These are phyloP conservation scores for Heloderma charlesbogerti DNA, from an alignment of 2,113 vertebrate species.

Conservation along the genomic window DNA sequence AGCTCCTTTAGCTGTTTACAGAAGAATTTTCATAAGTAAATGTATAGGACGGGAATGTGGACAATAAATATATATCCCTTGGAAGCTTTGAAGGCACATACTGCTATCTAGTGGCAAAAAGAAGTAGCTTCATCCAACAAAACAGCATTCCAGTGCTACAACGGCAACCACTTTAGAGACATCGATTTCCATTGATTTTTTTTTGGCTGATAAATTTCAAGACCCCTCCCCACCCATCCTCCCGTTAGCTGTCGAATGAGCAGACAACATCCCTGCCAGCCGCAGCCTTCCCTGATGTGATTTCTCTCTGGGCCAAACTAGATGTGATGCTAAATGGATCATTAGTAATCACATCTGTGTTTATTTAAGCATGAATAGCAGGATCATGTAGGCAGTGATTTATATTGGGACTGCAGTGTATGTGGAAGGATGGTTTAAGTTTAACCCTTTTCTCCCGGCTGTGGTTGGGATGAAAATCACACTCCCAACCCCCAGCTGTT, in stretches of 20 bases:
- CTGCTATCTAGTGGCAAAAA: conserved; percentile 76
- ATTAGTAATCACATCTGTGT: not conserved
- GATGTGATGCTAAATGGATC: not conserved
- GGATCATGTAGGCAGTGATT: not conserved
- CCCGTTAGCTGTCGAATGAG: not conserved
- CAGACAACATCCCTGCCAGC: not conserved
- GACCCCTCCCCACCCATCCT: too few species aligned
- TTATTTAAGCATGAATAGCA: not conserved
- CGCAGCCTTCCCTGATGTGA: not conserved
- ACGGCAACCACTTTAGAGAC: rapidly evolving
- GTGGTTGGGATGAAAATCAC: not conserved
- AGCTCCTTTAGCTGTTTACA: conserved; percentile 40
- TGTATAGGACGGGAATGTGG: not conserved
- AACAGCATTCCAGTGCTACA: conserved; percentile 5
- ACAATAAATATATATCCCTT: not conserved
- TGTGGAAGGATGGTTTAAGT: not conserved
- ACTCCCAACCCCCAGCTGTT: not conserved
- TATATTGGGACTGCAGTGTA: not conserved
- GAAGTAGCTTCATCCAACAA: conserved; percentile 32
- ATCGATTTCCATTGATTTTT: not conserved
- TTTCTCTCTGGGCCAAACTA: not conserved
- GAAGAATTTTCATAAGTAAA: conserved; percentile 42
- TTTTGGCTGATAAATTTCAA: not conserved
- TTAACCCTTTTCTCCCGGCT: not conserved
- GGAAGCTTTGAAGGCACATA: conserved; percentile 56